A percentile compares a stretch with the other conserved stretches of the same genome.
Conservation (phyloP, 2,888 invertebrate genomes). For the Selenia dentaria region DNA sequence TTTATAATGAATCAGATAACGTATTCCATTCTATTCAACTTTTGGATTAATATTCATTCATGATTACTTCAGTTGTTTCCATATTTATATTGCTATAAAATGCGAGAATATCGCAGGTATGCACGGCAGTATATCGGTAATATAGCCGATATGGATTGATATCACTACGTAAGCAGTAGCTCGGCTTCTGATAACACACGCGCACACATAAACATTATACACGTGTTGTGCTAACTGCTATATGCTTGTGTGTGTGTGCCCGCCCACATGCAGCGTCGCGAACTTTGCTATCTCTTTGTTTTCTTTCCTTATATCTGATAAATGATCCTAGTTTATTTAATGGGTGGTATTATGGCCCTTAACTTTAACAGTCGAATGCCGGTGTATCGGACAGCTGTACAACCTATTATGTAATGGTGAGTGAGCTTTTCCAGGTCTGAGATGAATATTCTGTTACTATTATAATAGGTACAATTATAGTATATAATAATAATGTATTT, state of each 20-base stretch:
- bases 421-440: too few relatives aligned
- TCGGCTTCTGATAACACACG: constrained; percentile 44
- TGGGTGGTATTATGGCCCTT: constrained; percentile 45
- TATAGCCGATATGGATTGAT: constrained; percentile 63
- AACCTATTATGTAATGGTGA: too few relatives aligned
- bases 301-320: constrained; percentile 65
- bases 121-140: constrained; percentile 59
- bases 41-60: constrained; percentile 47
- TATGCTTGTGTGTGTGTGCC: constrained; percentile 14
- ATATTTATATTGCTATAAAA: constrained; percentile 30
- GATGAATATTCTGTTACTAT: too few relatives aligned
- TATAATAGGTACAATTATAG: too few relatives aligned
- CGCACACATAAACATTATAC: constrained; percentile 21
- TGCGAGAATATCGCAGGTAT: constrained; percentile 58
- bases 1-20: background rate
- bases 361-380: constrained; percentile 7
- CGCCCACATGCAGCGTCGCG: constrained; percentile 50
- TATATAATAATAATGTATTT: too few relatives aligned
- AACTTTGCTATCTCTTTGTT: constrained; percentile 64
- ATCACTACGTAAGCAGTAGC: constrained; percentile 66
- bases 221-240: constrained; percentile 24
- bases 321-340: constrained; percentile 60
- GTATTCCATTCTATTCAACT: background rate
- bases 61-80: constrained; percentile 34
- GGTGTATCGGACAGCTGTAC: constrained; percentile 2